These are phyloP conservation scores for Cossypha heuglini DNA, from an alignment of 2,797 vertebrate genomes.

Conservation along the genomic window DNA sequence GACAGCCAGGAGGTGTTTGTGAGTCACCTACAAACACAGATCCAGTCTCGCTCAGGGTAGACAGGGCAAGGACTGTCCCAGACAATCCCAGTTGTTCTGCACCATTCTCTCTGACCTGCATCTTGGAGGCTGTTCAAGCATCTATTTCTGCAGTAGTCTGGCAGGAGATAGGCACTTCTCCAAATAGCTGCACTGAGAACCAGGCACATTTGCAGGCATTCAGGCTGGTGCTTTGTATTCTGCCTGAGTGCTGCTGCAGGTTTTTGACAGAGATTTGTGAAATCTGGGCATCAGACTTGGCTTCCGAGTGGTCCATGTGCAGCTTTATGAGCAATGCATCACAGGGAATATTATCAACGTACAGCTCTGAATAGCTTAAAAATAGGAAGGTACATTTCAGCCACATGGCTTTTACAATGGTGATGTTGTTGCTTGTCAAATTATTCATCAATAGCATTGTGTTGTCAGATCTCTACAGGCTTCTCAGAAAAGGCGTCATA, in stretches of 20 bases:
- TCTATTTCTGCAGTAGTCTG: not conserved
- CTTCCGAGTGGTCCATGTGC: not conserved
- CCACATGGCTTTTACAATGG: not conserved
- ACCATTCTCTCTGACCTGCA: not conserved
- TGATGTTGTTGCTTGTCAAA: not conserved
- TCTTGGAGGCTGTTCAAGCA: not conserved
- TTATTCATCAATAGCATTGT: not conserved
- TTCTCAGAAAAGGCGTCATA: not conserved
- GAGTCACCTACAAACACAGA: not conserved
- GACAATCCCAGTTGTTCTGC: not conserved
- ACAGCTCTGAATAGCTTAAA: not conserved
- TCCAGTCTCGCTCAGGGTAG: not conserved
- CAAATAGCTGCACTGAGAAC: not conserved
- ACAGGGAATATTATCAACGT: not conserved
- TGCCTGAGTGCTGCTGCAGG: not conserved
- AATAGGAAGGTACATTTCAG: not conserved
- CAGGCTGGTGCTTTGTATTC: not conserved
- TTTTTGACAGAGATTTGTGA: not conserved
- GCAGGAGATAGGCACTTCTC: not conserved
- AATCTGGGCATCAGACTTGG: not conserved
- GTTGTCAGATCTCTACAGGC: not conserved
- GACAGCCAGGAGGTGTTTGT: not conserved
- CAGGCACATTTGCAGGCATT: not conserved
- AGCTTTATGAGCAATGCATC: not conserved
- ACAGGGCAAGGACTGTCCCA: not conserved